These are phyloP conservation scores for Cercocebus atys DNA, from an alignment of 2,113 vertebrate genomes.

Conservation along the genomic window DNA sequence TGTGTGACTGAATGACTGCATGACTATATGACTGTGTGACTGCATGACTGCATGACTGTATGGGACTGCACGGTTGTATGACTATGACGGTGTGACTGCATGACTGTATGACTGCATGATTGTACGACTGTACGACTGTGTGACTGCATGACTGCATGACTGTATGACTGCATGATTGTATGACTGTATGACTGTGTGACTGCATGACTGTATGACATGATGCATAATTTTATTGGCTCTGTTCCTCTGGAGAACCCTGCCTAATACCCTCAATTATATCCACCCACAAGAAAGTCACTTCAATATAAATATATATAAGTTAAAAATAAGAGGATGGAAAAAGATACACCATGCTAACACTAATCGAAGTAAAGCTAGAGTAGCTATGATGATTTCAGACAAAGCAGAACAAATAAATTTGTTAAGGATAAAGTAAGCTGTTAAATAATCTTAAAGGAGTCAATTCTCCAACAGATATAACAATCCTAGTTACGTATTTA, in stretches of 20 bases:
- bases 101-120: no score
- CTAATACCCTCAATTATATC: not conserved
- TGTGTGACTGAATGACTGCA: not conserved
- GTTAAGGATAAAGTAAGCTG: not conserved
- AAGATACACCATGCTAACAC: not conserved
- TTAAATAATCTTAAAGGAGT: not conserved
- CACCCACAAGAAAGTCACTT: not conserved
- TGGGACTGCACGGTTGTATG: rapidly evolving
- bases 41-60: rapidly evolving
- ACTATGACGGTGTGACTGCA: rapidly evolving
- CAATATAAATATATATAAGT: not conserved
- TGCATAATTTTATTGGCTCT: not conserved
- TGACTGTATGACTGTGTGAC: no score
- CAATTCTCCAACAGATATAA: not conserved
- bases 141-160: no score
- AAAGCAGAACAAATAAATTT: not conserved
- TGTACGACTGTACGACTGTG: rapidly evolving
- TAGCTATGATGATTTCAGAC: not conserved
- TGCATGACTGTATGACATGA: not conserved
- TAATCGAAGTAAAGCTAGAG: not conserved
- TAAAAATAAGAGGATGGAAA: not conserved
- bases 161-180: no score
- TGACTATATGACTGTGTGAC: no score
- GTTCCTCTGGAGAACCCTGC: not conserved
- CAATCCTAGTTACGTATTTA: not conserved